Conservation (phyloP, 1,140 invertebrate genomes). For the Luehdorfia chinensis region DNA sequence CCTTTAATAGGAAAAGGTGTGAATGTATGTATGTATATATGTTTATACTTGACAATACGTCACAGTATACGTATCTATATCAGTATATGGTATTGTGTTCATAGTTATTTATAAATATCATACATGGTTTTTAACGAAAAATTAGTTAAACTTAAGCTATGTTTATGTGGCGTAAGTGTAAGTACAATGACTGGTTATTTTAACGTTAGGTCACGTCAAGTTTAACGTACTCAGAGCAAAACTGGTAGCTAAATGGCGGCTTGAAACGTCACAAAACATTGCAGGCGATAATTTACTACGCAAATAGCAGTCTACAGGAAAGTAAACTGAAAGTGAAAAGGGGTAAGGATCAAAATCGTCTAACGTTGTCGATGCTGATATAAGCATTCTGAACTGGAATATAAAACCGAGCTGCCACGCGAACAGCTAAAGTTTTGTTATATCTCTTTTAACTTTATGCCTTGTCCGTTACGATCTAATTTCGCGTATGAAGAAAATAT, state of each 20-base stretch:
- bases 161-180: too few species aligned
- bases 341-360: too few species aligned
- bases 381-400: neutral
- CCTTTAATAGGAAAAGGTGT: too few species aligned
- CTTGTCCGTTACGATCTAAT: neutral
- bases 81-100: too few species aligned
- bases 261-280: slow-evolving; percentile 22
- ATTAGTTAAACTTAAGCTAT: too few species aligned
- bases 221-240: slow-evolving; percentile 36
- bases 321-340: slow-evolving; percentile 11
- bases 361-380: neutral
- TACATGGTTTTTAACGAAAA: too few species aligned
- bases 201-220: slow-evolving; percentile 22
- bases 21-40: too few species aligned
- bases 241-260: slow-evolving; percentile 30
- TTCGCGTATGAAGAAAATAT: neutral
- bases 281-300: slow-evolving; percentile 18
- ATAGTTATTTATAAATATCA: too few species aligned
- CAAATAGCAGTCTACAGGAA: neutral
- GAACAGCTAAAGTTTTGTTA: slow-evolving; percentile 4
- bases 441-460: neutral
- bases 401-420: slow-evolving; percentile 12
- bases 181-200: slow-evolving; percentile 9
- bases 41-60: too few species aligned
- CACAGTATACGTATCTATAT: too few species aligned